A percentile compares a stretch with the other conserved stretches of the same genome.
These are phyloP conservation scores for Netelia fuscicornis DNA, from an alignment of 2,888 invertebrate species.

Conservation along the genomic window DNA sequence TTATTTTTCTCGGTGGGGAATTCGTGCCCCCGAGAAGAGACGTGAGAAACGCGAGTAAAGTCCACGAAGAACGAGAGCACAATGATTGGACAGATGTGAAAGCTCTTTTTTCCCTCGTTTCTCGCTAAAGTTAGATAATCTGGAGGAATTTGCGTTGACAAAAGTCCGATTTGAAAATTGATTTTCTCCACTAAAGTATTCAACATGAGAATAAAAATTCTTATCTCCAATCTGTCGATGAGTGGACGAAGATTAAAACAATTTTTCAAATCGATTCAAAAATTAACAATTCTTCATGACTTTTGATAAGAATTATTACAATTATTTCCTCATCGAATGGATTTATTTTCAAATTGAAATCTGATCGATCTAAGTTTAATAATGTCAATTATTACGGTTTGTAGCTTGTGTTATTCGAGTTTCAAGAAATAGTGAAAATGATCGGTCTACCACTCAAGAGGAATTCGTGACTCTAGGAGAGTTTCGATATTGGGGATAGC, in stretches of 20 bases:
- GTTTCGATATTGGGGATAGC: neutral
- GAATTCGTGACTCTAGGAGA: neutral
- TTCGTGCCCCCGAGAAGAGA: neutral
- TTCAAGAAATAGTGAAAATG: neutral
- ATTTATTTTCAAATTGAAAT: too few species aligned
- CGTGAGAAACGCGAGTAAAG: neutral
- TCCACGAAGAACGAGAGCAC: neutral
- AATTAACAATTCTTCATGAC: too few species aligned
- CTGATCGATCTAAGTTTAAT: too few species aligned
- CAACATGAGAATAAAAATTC: too few species aligned
- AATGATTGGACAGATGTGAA: neutral
- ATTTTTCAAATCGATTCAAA: too few species aligned
- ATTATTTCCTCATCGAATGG: too few species aligned
- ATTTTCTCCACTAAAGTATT: too few species aligned
- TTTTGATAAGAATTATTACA: too few species aligned
- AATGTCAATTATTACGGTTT: too few species aligned
- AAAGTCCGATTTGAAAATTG: too few species aligned
- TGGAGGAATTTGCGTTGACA: neutral
- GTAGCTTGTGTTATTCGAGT: neutral
- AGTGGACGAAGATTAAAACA: too few species aligned
- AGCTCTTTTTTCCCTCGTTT: neutral
- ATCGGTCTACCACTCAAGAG: neutral
- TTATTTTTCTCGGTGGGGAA: conserved; percentile 15
- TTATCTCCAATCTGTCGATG: too few species aligned
- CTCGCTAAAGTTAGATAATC: neutral